A percentile compares a stretch with the other conserved stretches of the same genome.
These are phyloP conservation scores for Crypturellus tataupa DNA, from an alignment of 2,797 vertebrate genomes.

Conservation along the genomic window DNA sequence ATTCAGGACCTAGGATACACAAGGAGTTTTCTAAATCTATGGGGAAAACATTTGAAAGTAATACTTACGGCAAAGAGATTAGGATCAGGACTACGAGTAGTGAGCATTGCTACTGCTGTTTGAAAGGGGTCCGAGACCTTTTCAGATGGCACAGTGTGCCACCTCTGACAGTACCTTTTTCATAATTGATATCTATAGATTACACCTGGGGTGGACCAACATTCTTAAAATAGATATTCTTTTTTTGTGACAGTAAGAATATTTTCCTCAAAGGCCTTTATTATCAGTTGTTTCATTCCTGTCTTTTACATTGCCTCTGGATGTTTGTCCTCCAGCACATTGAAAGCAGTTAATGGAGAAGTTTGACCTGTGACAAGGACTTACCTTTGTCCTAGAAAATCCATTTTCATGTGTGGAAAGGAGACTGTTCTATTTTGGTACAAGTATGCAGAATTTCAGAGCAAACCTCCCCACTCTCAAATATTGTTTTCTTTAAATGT, in stretches of 20 bases:
- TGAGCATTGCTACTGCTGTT: neutral
- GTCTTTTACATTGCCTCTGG: neutral
- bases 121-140: neutral
- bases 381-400: neutral
- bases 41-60: neutral
- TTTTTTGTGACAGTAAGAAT: neutral
- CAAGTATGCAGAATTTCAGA: neutral
- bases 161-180: neutral
- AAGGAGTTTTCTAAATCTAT: neutral
- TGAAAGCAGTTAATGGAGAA: neutral
- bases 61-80: neutral
- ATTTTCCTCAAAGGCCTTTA: neutral
- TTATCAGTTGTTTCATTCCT: neutral
- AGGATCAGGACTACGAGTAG: neutral
- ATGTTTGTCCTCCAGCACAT: neutral
- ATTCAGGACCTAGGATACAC: neutral
- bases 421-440: neutral
- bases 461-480: neutral
- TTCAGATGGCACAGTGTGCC: neutral
- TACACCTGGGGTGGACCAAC: neutral
- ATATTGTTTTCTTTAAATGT: neutral
- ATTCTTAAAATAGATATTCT: neutral
- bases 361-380: neutral
- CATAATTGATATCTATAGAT: neutral
- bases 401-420: neutral